Evolutionary conservation across 2,113 vertebrate species (phyloP), one percentile per base, ranked within the genome.

Genomic region (Microtus ochrogaster): DNA sequence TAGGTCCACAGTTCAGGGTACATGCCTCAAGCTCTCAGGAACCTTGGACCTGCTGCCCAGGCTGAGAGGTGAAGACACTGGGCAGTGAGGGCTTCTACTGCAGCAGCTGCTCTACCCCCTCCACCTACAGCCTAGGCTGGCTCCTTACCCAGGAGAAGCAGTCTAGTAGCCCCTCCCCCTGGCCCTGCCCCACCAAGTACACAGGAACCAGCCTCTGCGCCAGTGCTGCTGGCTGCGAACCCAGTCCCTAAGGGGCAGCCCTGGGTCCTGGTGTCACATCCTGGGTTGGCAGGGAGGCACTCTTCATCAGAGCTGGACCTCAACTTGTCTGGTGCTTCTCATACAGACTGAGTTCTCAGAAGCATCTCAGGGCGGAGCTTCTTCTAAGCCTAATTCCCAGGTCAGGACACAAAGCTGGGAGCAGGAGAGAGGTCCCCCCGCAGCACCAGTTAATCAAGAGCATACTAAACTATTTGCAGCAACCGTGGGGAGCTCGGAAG

Each of bases 271-370:
- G 52, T 55, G 52, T 16, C 52, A 7, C 41, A 22, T 21, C 44
- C 41, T 21, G 52, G 58, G 3, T 12, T 26, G 78, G 30, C 8
- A 41, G 55, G 33, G 19, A 22, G 22, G 70, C 22, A 13, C 61
- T 41, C 30, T 49, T 28, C 36, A 9, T 6, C 4, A 1, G 9
- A 41, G 68, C 16, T 11, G 3, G 17, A 33, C 0, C 33, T 5
- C 10, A 10, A 2, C 0, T 0, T 3, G 19, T 58, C 58, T 58
- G 19, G 74, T 2, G 28, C 39, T 63, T 68, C 0, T 3, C n/a
- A 65, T 3, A 61, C 9, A 1, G 9, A 13, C 81, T 13, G 65
- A 7, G 2, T 11, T n/a, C 52, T 73, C 77, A 61, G 0, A 0
- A n/a, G 78, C 58, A 6, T 26, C 63, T 28, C 2, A 4, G 49